Evolutionary conservation across 2,888 invertebrate species (phyloP), one percentile per base, ranked within the genome.

Genomic region (Linnaemya vulpina): DNA sequence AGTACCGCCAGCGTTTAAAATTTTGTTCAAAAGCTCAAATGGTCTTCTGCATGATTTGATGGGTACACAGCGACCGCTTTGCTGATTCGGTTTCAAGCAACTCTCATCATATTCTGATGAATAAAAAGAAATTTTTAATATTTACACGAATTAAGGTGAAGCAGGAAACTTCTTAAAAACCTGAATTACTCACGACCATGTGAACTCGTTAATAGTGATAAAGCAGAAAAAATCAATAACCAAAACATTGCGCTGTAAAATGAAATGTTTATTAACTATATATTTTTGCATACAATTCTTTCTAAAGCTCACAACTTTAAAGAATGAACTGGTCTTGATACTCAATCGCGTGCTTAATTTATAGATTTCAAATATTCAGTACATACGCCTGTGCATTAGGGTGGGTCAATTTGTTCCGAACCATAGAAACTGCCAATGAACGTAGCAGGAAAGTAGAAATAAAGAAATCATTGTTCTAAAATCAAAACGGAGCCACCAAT

Each of bases 51-150:
- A 90, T 38, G 90, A 90, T 84, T 87, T 75, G 25, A 86, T 87
- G 10, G 91, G 91, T 79, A 90, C 80, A 71, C 90, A 90, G 20
- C 79, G 86, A 4, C 91, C 90, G 20, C 35, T 60, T 4, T 86
- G 78, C 17, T 88, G 87, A 51, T 86, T 82, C 11, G 89, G 88
- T 4, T 89, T 87, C n/a, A n/a, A 67, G 65, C 90, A 90, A 0
- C 86, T 87, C 30, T 87, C 87, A 58, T 71, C 90, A 62, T 91
- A 90, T 76, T 87, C 91, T 91, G 46, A 2, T 11, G 25, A 75
- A 79, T 30, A 55, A 3, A 70, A n/a, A 30, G 0, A 22, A 43
- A 22, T 13, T 13, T 40, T 17, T 1, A 25, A 55, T 67, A 4
- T 46, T 13, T 46, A 1, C 9, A 25, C 8, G 17, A 20, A 65